These are phyloP conservation scores for Cheirogaleus medius DNA, from an alignment of 2,113 vertebrate genomes.

Conservation along the genomic window DNA sequence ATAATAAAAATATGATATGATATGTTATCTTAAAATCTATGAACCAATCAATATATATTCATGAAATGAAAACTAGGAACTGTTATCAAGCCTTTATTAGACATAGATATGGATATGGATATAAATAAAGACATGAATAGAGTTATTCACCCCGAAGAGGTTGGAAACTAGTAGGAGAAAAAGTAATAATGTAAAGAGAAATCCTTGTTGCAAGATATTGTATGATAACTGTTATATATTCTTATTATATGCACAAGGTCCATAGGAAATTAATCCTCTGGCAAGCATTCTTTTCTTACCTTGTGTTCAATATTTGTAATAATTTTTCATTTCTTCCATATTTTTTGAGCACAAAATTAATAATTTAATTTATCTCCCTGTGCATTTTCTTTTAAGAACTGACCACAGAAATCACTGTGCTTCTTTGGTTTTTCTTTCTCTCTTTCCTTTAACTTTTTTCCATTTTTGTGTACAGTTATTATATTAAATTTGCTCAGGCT, in stretches of 20 bases:
- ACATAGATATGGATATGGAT: not conserved
- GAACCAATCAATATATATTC: constrained; percentile 57
- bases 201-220: not conserved
- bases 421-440: not conserved
- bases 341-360: constrained; percentile 31
- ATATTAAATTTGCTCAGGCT: not conserved
- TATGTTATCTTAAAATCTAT: constrained; percentile 14
- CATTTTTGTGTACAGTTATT: not conserved
- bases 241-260: constrained; percentile 2
- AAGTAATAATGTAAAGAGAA: constrained; percentile 52
- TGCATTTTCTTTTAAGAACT: not conserved
- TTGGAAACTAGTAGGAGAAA: constrained; percentile 10
- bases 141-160: constrained; percentile 2
- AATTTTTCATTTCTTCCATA: not conserved
- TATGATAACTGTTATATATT: constrained; percentile 18
- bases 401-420: not conserved
- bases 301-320: constrained; percentile 31
- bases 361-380: constrained; percentile 13
- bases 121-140: constrained; percentile 23
- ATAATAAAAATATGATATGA: constrained; percentile 37
- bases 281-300: constrained; percentile 19
- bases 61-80: constrained; percentile 44
- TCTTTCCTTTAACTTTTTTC: not conserved
- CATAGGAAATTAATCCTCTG: constrained; percentile 42
- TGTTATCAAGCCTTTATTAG: constrained; percentile 48